phyloP scores from a whole-genome alignment of 2,113 vertebrate genomes.

The Rostratula benghalensis region DNA sequence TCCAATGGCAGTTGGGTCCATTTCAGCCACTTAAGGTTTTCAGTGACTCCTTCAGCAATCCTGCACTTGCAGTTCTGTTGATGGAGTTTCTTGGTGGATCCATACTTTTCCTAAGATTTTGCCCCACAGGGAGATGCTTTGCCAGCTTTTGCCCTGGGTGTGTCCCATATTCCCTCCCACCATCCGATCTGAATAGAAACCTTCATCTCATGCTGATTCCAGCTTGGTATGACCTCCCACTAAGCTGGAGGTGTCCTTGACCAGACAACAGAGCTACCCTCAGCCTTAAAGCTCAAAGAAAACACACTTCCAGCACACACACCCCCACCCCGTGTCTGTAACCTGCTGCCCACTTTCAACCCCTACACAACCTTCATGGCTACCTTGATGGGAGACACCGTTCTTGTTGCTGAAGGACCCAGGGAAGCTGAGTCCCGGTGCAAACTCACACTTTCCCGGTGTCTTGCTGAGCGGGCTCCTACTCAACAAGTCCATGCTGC shows the following conservation, averaged over 20 bases:
- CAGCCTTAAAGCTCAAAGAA: neutral
- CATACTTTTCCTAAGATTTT: neutral
- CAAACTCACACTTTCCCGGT: neutral
- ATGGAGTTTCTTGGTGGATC: neutral
- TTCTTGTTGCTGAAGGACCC: neutral
- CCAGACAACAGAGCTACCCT: neutral
- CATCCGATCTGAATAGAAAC: neutral
- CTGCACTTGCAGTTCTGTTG: neutral
- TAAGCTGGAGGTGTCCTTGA: neutral
- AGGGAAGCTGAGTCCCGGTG: neutral
- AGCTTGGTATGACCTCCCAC: neutral
- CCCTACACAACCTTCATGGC: neutral
- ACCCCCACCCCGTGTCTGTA: neutral
- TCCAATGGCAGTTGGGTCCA: neutral
- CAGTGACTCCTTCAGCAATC: neutral
- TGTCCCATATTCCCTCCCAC: neutral
- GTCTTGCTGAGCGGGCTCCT: neutral
- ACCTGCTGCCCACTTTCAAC: neutral
- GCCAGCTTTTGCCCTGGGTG: neutral
- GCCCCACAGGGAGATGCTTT: fast-evolving
- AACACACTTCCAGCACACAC: neutral
- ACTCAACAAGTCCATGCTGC: neutral
- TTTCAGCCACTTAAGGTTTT: neutral
- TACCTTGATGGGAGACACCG: neutral
- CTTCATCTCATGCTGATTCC: neutral